Base-by-base conservation (phyloP, 23 tunicate species). In the Aplidium turbinatum region DNA sequence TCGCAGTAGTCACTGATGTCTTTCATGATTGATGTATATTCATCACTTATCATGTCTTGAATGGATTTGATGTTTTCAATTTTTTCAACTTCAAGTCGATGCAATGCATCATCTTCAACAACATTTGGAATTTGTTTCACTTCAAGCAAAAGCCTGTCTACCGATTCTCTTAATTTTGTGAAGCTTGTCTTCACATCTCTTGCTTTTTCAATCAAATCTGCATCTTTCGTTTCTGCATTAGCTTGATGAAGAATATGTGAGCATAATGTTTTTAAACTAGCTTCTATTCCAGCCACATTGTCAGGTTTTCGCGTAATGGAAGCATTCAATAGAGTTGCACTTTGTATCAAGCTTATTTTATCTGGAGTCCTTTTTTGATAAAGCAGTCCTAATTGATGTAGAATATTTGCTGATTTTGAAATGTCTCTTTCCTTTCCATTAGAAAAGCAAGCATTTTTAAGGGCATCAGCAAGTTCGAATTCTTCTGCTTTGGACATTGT, bases 301-400 rank as follows among this genome's bases (percentile, higher is more conserved):
- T 29, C 11, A 26, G 36, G 68, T 3, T 36, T 5, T 60, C 68
- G 29, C 11, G 36, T 20, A 6, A 60, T 27, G 4, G 68, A 36
- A 60, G 68, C 68, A 27, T 29, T 60, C 7, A 6, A 60, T 16
- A 60, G 68, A 4, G 36, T 38, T 28, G 68, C 68, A 29, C 68
- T 26, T 30, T 60, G 29, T 6, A 60, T 60, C 38, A 60, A 30
- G 68, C 11, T 7, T 5, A 60, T 26, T 38, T 6, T 60, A n/a
- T 5, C 22, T 54, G 13, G 36, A 60, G 11, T 5, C 7, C 68
- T 36, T 28, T 60, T 27, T 26, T 5, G 36, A 20, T 60, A 60
- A 16, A 60, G 16, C 9, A 6, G 13, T 6, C 36, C 68, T 9
- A 60, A 38, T 29, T 60, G 7, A 29, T 60, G 68, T 6, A 60